A percentile compares a stretch with the other conserved stretches of the same genome.
phyloP scores from a whole-genome alignment of 2,888 invertebrate species.

The Thyatira batis region DNA sequence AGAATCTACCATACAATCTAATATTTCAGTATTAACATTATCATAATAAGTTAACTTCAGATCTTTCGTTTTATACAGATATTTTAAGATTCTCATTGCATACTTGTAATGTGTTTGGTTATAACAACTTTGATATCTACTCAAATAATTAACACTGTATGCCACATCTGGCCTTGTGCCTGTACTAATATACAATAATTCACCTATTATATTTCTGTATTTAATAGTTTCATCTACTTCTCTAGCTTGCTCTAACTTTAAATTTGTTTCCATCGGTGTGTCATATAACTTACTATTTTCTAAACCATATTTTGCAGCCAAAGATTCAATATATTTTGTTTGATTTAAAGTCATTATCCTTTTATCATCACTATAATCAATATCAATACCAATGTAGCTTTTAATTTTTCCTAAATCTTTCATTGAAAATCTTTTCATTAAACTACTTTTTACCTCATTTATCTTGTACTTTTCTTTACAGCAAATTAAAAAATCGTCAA shows the following conservation, averaged over 20 bases:
- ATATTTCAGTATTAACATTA: conserved; percentile 13
- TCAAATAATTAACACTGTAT: conserved; percentile 14
- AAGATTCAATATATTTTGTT: conserved; percentile 27
- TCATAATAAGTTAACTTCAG: conserved; percentile 17
- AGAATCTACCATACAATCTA: conserved; percentile 15
- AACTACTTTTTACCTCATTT: conserved; percentile 24
- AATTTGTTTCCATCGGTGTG: conserved; percentile 1
- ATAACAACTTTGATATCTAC: conserved; percentile 14
- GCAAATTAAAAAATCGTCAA: conserved; percentile 35
- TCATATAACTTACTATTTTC: conserved; percentile 23
- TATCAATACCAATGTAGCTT: conserved; percentile 43
- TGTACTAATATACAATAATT: conserved; percentile 10
- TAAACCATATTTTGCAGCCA: conserved; percentile 26
- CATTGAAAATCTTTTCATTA: conserved; percentile 30
- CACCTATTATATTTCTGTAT: conserved; percentile 8
- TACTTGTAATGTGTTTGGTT: conserved; percentile 14
- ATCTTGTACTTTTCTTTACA: conserved; percentile 27
- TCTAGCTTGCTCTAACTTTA: conserved; percentile 3
- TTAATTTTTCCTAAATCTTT: conserved; percentile 40
- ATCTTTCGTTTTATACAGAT: conserved; percentile 20
- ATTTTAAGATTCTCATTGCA: conserved; percentile 20
- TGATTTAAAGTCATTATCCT: conserved; percentile 31
- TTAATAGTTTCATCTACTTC: neutral
- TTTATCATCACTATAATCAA: conserved; percentile 31
- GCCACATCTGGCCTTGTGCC: conserved; percentile 13